phyloP scores from a whole-genome alignment of 2,888 invertebrate genomes.

The Rhamnusium bicolor region DNA sequence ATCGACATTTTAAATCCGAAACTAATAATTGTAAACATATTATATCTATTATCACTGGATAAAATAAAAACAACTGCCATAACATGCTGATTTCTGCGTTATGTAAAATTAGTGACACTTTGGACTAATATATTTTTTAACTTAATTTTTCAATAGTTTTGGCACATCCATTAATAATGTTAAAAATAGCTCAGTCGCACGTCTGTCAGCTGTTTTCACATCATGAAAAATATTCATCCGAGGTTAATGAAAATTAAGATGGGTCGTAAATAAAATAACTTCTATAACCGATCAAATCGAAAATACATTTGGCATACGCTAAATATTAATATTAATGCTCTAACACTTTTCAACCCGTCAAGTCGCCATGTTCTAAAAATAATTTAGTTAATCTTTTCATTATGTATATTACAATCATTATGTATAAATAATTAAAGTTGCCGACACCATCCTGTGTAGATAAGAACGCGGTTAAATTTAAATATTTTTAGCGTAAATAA shows the following conservation, averaged over 20 bases:
- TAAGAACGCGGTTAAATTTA: conserved; percentile 41
- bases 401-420: background rate
- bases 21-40: too few species aligned
- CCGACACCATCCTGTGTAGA: conserved; percentile 34
- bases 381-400: background rate
- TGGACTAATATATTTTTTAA: background rate
- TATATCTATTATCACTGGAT: background rate
- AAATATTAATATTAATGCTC: background rate
- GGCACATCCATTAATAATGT: conserved; percentile 11
- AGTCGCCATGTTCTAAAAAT: conserved; percentile 4
- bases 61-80: background rate
- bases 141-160: conserved; percentile 27
- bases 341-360: background rate
- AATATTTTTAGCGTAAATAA: conserved; percentile 45
- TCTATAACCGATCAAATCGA: background rate
- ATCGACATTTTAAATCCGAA: too few species aligned
- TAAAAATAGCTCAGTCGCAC: conserved; percentile 20
- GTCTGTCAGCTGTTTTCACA: conserved; percentile 3
- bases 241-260: background rate
- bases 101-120: background rate
- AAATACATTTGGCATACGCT: conserved; percentile 1
- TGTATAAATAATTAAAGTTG: conserved; percentile 21
- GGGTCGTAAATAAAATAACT: conserved; percentile 2
- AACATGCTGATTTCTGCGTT: background rate
- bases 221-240: background rate